Evolutionary conservation across 2,113 vertebrate genomes (phyloP), one percentile per base, ranked within the genome.

Genomic region (Microcebus ravelobensis): DNA sequence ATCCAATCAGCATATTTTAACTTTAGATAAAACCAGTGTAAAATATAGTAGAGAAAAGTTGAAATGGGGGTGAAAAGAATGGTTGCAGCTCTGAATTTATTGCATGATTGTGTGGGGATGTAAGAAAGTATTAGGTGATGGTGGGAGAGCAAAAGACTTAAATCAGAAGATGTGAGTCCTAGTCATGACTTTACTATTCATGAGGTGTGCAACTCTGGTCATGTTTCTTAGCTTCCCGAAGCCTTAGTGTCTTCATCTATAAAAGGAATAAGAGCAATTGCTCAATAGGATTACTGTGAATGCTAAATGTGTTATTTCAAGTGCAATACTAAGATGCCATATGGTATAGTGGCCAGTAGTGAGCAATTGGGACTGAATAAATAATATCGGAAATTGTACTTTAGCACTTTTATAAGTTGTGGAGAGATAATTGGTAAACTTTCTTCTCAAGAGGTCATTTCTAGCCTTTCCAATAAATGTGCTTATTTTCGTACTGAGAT

Each of bases 361-460:
- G 29, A 67, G 29, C 27, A 87, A 23, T 17, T 59, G 12, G 42
- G 27, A 17, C n/a, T 76, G 14, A 81, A 45, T n/a, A 63, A 25
- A 50, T 87, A 48, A 82, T 77, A 50, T 3, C 73, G 36, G 21
- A 42, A 74, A 23, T 2, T 83, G 9, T 34, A 50, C n/a, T 76
- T 70, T 9, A 39, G 23, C 2, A 61, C 29, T 8, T 87, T 15
- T 21, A 59, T 59, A 45, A 39, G 1, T 85, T 48, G 10, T 48
- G n/a, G 31, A 48, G n/a, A 67, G 14, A 67, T 88, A 39, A 90
- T 36, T 81, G 76, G 18, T 82, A 55, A 23, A 4, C 70, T 85
- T 82, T 92, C 42, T 77, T 94, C 25, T 83, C 25, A 34, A 76
- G 68, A 68, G 68, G 14, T 18, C n/a, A 73, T 87, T 95, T 95